Conservation (phyloP, 2,888 invertebrate species). For the Dendrolimus pini region DNA sequence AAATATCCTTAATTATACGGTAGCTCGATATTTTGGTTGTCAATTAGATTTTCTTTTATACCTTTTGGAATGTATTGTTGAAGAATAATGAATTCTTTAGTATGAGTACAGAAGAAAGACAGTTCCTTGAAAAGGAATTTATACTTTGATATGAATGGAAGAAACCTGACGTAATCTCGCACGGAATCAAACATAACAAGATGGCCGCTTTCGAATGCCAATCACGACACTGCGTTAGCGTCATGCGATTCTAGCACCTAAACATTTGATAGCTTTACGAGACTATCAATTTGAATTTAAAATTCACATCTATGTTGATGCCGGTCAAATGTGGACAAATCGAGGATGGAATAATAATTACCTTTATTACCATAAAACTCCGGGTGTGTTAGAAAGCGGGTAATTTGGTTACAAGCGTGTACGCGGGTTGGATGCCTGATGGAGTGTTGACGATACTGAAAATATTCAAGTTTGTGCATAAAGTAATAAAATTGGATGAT, state of each 20-base stretch:
- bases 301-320: constrained; percentile 68
- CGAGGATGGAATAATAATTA: constrained; percentile 67
- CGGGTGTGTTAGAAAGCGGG: constrained; percentile 75
- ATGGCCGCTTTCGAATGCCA: constrained; percentile 63
- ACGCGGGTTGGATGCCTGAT: constrained; percentile 59
- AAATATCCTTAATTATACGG: too few species aligned
- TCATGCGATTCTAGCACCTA: constrained; percentile 64
- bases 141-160: constrained; percentile 31
- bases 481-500: constrained; percentile 54
- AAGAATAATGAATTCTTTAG: too few species aligned
- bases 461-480: constrained; percentile 50
- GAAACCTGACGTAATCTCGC: constrained; percentile 37
- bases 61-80: too few species aligned
- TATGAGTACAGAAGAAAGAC: too few species aligned
- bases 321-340: constrained; percentile 73
- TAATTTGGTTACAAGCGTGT: constrained; percentile 69
- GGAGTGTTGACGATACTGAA: constrained; percentile 38
- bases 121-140: too few species aligned
- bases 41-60: too few species aligned
- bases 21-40: too few species aligned
- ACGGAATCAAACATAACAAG: constrained; percentile 51
- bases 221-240: constrained; percentile 55
- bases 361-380: constrained; percentile 69
- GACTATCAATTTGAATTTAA: constrained; percentile 72
- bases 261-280: constrained; percentile 71